Base-by-base conservation (phyloP, 2,113 vertebrate species). In the Asarcornis scutulata region DNA sequence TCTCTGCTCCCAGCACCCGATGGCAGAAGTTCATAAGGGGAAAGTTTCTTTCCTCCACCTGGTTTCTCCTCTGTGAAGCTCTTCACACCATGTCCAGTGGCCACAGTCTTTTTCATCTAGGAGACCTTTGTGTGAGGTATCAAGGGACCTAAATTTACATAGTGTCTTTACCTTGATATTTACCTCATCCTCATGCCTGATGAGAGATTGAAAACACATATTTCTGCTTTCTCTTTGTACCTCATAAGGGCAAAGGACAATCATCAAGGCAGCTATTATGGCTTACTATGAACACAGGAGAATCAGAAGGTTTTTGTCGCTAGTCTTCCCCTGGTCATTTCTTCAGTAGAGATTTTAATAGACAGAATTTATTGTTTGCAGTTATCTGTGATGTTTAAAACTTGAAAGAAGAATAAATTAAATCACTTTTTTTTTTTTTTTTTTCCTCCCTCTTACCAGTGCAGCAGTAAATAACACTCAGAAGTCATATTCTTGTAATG, bases 341-440 rank as follows among this genome's bases (percentile, higher is more conserved):
- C 85, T 84, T 74, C 56, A 92, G 88, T 48, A 96, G 75, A 82
- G 5, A 7, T 71, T 89, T 91, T 91, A 97, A 92, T 75, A 62
- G 71, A 67, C 72, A 80, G 44, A 94, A 95, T 96, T 96, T 83
- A 20, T 93, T 82, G 60, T 87, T 93, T 95, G 55, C 32, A 21
- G 7, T 88, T 81, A 74, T 95, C 69, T 89, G 52, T 58, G 77
- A 71, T 87, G 3, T 77, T 81, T 66, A 89, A 88, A 80, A 56
- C 22, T 69, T 60, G 44, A 76, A 88, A 71, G 9, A 44, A 34
- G 20, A 75, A 63, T 48, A 85, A 76, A 68, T 83, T 0, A 82
- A 72, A 68, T 86, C 0, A 29, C 31, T 12, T 55, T 2, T 15
- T 25, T 7, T 22, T 71, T 56, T 55, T 69, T 69, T 32, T 18